Percentiles rank a stretch among this genome's conserved stretches.
These are phyloP conservation scores for Argopecten irradians DNA, from an alignment of 1,140 invertebrate genomes.

Conservation along the genomic window DNA sequence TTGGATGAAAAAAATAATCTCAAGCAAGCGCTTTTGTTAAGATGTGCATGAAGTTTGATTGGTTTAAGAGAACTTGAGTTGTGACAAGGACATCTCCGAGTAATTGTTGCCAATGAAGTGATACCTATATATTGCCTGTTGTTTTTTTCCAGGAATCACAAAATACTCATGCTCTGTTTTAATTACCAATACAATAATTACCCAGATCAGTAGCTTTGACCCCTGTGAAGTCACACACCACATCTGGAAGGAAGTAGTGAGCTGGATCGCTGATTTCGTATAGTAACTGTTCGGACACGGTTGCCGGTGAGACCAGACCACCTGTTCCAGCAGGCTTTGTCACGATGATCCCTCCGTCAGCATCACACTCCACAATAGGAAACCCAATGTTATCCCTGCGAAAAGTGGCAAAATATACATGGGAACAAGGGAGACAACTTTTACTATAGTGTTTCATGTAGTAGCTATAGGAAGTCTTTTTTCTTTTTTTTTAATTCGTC, in stretches of 20 bases:
- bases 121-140: too few species aligned
- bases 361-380: slow-evolving; percentile 78
- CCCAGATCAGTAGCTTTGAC: slow-evolving; percentile 74
- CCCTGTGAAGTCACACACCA: slow-evolving; percentile 79
- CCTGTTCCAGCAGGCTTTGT: slow-evolving; percentile 79
- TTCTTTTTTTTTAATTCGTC: too few species aligned
- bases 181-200: too few species aligned
- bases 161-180: too few species aligned
- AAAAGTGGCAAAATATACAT: slow-evolving; percentile 25
- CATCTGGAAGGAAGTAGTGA: slow-evolving; percentile 79
- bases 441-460: background rate
- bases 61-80: too few species aligned
- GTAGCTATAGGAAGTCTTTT: too few species aligned
- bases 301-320: slow-evolving; percentile 77
- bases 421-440: background rate
- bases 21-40: too few species aligned
- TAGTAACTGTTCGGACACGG: slow-evolving; percentile 79
- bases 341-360: slow-evolving; percentile 77
- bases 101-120: too few species aligned
- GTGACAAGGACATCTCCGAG: too few species aligned
- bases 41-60: too few species aligned
- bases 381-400: slow-evolving; percentile 78
- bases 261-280: slow-evolving; percentile 80
- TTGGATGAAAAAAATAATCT: too few species aligned
- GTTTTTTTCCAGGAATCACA: too few species aligned